A percentile compares a stretch with the other conserved stretches of the same genome.
Evolutionary conservation across 2,888 invertebrate genomes (phyloP).

Genomic region (Tridacna gigas): DNA sequence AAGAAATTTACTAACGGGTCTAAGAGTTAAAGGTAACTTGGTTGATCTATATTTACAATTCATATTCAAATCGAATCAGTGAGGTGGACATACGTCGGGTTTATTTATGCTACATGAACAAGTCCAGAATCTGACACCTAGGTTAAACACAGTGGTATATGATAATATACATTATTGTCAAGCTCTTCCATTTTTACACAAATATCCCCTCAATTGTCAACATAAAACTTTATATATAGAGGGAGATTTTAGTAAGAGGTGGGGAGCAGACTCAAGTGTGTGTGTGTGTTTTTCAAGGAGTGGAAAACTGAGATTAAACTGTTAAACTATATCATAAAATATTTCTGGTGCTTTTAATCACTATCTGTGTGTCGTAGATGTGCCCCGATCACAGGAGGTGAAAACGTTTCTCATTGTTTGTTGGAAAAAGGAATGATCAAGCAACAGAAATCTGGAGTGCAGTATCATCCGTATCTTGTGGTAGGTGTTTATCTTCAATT

Average conservation of each 20-base stretch:
- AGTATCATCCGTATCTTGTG: slow-evolving; percentile 59
- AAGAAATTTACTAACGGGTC: too few species aligned
- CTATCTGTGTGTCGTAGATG: slow-evolving; percentile 17
- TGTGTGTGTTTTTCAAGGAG: background rate
- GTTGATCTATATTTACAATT: slow-evolving; percentile 9
- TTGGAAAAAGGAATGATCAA: slow-evolving; percentile 49
- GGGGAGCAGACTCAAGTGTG: slow-evolving; percentile 9
- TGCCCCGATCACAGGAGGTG: slow-evolving; percentile 4
- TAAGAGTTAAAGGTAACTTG: background rate
- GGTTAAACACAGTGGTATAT: background rate
- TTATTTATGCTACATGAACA: slow-evolving; percentile 2
- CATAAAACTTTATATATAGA: slow-evolving; percentile 12
- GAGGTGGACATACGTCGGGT: slow-evolving; percentile 9
- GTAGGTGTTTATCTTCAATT: slow-evolving; percentile 34
- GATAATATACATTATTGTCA: slow-evolving; percentile 19
- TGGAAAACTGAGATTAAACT: background rate
- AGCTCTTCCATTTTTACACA: slow-evolving; percentile 15
- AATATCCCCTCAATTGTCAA: slow-evolving; percentile 21
- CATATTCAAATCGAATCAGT: slow-evolving; percentile 27
- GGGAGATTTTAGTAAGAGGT: background rate
- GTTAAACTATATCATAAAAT: background rate
- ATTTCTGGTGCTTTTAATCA: slow-evolving; percentile 10
- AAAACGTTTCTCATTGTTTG: background rate
- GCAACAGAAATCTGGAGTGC: slow-evolving; percentile 52
- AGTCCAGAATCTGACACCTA: slow-evolving; percentile 19